Conservation (phyloP, 2,888 invertebrate genomes). For the Anaspis maculata region DNA sequence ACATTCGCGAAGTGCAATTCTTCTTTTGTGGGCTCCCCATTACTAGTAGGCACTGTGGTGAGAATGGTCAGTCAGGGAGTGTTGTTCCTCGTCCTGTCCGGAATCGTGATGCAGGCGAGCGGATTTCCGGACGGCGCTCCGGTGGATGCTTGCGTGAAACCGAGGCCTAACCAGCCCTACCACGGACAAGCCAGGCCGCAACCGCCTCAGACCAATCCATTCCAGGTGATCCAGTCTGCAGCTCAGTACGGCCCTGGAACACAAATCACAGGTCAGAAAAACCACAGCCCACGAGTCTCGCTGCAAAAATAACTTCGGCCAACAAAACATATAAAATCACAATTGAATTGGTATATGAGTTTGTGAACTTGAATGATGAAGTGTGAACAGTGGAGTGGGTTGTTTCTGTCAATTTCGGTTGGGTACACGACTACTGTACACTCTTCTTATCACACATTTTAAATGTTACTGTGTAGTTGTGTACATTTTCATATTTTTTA, state of each 20-base stretch:
- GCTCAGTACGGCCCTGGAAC: conserved; percentile 59
- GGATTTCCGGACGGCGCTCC: conserved; percentile 77
- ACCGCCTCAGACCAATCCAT: conserved; percentile 55
- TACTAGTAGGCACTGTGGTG: too few species aligned
- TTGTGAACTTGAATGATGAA: too few species aligned
- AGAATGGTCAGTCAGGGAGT: too few species aligned
- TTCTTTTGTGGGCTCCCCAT: conserved; percentile 3
- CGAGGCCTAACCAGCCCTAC: conserved; percentile 66
- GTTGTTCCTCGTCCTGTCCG: conserved; percentile 3
- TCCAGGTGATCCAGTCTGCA: conserved; percentile 57
- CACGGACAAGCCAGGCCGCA: conserved; percentile 67
- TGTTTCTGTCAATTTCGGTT: too few species aligned
- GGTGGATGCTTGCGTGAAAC: conserved; percentile 71
- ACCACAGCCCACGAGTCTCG: neutral
- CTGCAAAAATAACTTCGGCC: neutral
- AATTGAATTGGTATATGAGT: too few species aligned
- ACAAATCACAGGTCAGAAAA: conserved; percentile 55
- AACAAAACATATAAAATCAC: too few species aligned
- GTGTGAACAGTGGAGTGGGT: too few species aligned
- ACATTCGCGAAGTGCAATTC: conserved; percentile 12
- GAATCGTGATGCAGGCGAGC: conserved; percentile 7
- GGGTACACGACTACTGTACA: too few species aligned
- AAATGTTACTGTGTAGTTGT: too few species aligned
- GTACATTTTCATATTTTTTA: too few species aligned
- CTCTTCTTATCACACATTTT: too few species aligned